Conservation (phyloP, 2,797 vertebrate genomes). For the Schizopygopsis malacanthus region DNA sequence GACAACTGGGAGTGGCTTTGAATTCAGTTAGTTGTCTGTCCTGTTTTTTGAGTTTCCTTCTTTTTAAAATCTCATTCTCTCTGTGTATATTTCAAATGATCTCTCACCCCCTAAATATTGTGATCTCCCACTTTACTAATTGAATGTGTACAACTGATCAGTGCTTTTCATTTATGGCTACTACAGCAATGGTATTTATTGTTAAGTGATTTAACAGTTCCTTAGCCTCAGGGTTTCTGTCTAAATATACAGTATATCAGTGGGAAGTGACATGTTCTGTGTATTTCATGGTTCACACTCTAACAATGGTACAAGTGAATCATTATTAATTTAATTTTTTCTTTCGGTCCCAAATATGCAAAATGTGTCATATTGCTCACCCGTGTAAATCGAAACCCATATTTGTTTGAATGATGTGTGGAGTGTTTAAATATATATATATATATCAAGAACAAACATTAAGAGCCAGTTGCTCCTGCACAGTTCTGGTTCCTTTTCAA, state of each 20-base stretch:
- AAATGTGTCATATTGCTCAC: neutral
- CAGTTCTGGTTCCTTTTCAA: neutral
- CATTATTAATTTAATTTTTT: neutral
- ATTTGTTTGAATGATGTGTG: neutral
- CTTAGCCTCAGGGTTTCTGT: conserved; percentile 60
- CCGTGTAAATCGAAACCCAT: neutral
- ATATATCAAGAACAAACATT: neutral
- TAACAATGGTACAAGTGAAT: neutral
- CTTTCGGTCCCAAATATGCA: neutral
- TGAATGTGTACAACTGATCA: neutral
- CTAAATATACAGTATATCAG: conserved; percentile 55
- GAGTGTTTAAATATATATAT: neutral
- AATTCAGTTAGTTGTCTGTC: conserved; percentile 36
- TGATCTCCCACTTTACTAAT: conserved; percentile 41
- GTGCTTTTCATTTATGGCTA: neutral
- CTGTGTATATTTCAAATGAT: conserved; percentile 71
- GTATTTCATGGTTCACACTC: neutral
- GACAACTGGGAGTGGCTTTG: conserved; percentile 20
- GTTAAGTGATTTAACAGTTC: conserved; percentile 63
- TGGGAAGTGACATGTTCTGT: conserved; percentile 35
- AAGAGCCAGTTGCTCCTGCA: neutral
- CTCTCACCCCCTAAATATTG: conserved; percentile 61
- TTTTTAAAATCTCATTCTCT: conserved; percentile 3
- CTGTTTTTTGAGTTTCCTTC: conserved; percentile 33
- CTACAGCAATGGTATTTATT: conserved; percentile 58